Evolutionary conservation across 2,113 vertebrate genomes (phyloP), one percentile per base, ranked within the genome.

Genomic region (Cyprinodon variegatus): DNA sequence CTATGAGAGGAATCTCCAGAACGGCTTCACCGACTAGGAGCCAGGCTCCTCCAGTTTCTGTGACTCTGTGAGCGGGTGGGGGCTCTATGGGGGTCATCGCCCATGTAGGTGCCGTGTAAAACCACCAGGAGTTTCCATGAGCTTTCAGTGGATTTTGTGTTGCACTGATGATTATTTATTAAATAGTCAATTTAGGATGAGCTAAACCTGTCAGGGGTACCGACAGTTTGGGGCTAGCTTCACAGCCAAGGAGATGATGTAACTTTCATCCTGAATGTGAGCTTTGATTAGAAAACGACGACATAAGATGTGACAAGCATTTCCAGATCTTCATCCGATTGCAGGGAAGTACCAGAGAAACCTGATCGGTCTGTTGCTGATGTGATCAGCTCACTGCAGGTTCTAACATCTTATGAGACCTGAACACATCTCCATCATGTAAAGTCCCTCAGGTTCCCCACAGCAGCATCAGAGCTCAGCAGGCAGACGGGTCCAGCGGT

Each of bases 1-100:
- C 88, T 98, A 97, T 0, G 90, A 95, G 40, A 86, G 3, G 38
- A 97, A 96, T 68, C 73, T 97, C 63, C 88, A 91, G 77, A 89
- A 93, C 72, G 89, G 72, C 70, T 29, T 29, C 29, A 70, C 86
- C 10, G 40, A 36, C 70, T 92, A 89, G 75, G 65, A 22, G 59
- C 14, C 53, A 60, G 0, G 50, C 5, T 20, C 3, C 45, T 11
- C 8, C 0, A 17, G 40, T 41, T n/a, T 11, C 74, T 39, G 39
- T 13, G 11, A 9, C 50, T 57, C 20, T 3, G 7, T 57, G n/a
- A 57, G 29, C 29, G 29, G 29, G 29, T 29, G 29, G 29, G 29
- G 29, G 29, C 29, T 29, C 29, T 29, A 29, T 29, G 29, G 50
- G 9, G 6, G 4, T 57, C 50, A 57, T 2, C 15, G 48, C 48